These are phyloP conservation scores for Eonycteris spelaea DNA, from an alignment of 2,113 vertebrate genomes.

Conservation along the genomic window DNA sequence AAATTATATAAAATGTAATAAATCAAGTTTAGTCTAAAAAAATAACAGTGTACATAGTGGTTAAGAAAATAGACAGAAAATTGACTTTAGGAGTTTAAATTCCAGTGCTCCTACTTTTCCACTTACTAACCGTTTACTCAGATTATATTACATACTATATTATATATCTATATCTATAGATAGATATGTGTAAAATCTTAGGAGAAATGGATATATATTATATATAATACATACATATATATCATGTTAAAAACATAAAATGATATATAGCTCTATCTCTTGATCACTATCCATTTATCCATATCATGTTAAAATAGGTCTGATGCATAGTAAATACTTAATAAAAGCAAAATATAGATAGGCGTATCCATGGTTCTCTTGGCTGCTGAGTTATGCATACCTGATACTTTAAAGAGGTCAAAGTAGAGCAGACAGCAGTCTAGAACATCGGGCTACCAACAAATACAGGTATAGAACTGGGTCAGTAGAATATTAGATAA, in stretches of 20 bases:
- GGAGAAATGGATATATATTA: neutral
- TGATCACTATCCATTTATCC: neutral
- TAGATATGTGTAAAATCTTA: neutral
- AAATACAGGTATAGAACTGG: neutral
- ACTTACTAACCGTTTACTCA: neutral
- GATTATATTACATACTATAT: neutral
- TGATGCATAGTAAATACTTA: neutral
- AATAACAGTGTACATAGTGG: neutral
- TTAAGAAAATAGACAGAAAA: neutral
- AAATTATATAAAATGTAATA: neutral
- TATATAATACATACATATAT: no score
- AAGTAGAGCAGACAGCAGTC: neutral
- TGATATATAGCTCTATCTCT: neutral
- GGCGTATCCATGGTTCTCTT: neutral
- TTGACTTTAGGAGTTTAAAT: neutral
- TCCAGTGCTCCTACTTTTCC: neutral
- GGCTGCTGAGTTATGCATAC: neutral
- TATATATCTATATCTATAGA: neutral
- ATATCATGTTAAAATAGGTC: neutral
- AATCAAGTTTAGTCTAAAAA: neutral
- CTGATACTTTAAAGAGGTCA: constrained; percentile 14
- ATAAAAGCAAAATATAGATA: neutral
- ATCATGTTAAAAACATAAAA: neutral
- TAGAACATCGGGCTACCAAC: neutral
- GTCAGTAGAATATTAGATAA: neutral